Evolutionary conservation across 2,113 vertebrate species (phyloP), one percentile per base, ranked within the genome.

Genomic region (Lucifuga dentata): DNA sequence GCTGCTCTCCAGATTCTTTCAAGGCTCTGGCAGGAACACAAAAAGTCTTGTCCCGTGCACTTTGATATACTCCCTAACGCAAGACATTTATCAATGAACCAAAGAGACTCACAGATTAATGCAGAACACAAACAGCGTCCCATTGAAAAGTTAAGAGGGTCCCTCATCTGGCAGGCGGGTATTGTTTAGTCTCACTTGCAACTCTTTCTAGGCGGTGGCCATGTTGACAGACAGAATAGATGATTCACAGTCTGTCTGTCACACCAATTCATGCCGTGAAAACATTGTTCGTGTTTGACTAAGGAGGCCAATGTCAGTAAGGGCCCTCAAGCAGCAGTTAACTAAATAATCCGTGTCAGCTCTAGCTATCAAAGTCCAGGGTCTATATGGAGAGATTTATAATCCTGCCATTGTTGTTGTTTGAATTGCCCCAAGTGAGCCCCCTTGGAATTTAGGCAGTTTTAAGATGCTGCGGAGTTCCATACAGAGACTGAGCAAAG

Each of bases 381-480:
- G n/a, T 63, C 81, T 60, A 21, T 36, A 44, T 36, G 21, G 35
- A 36, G 49, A 81, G 81, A 89, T 82, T 85, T 88, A 85, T 71
- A 29, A 13, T 53, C 17, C 23, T 8, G 33, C 53, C 17, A 60
- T 83, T 84, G 78, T 84, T 80, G 51, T 78, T 73, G 59, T 71
- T 69, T 84, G 58, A 85, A 75, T 63, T 43, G 57, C 52, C 17
- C 33, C 5, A 0, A 46, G 69, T 62, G 62, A 68, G 23, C 20
- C 45, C 39, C 36, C 39, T 50, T 2, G 16, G 58, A 45, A 74
- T 79, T 44, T 68, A 57, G 70, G 49, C 61, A 33, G 53, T 35
- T 44, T 57, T 52, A 8, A 61, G 61, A 57, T 17, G 2, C 45
- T 16, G 51, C 21, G 16, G 56, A 58, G 62, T 60, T 79, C 64